phyloP scores from a whole-genome alignment of 2,113 vertebrate genomes.

The Heloderma charlesbogerti region DNA sequence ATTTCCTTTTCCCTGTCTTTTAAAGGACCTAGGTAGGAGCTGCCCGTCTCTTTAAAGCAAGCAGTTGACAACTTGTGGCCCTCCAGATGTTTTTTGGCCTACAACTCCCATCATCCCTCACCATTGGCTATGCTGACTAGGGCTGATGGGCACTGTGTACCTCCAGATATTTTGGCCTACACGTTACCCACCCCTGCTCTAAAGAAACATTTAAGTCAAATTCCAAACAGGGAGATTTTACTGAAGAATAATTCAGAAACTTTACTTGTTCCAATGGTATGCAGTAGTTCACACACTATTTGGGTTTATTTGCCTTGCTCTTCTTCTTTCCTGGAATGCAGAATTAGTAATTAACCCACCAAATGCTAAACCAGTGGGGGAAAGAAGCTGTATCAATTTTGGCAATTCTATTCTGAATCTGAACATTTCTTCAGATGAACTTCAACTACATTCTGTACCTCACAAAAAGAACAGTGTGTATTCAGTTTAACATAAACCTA shows the following conservation, averaged over 20 bases:
- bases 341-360: neutral
- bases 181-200: too few relatives aligned
- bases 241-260: neutral
- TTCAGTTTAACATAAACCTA: neutral
- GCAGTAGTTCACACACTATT: neutral
- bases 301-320: neutral
- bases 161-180: too few relatives aligned
- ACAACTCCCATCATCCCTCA: too few relatives aligned
- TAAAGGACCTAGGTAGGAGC: neutral
- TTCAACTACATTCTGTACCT: slow-evolving; percentile 3
- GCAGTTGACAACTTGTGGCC: too few relatives aligned
- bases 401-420: neutral
- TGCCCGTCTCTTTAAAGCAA: neutral
- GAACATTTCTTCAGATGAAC: slow-evolving; percentile 45
- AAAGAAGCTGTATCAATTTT: neutral
- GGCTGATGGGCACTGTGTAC: too few relatives aligned
- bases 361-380: slow-evolving; percentile 10
- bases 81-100: too few relatives aligned
- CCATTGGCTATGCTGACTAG: too few relatives aligned
- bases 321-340: neutral
- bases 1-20: neutral
- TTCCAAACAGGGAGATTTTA: neutral
- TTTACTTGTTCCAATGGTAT: neutral
- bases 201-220: neutral
- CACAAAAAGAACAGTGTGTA: neutral